Percentiles rank a stretch among this genome's conserved stretches.
Evolutionary conservation across 2,113 vertebrate genomes (phyloP).

Genomic region (Merops nubicus): DNA sequence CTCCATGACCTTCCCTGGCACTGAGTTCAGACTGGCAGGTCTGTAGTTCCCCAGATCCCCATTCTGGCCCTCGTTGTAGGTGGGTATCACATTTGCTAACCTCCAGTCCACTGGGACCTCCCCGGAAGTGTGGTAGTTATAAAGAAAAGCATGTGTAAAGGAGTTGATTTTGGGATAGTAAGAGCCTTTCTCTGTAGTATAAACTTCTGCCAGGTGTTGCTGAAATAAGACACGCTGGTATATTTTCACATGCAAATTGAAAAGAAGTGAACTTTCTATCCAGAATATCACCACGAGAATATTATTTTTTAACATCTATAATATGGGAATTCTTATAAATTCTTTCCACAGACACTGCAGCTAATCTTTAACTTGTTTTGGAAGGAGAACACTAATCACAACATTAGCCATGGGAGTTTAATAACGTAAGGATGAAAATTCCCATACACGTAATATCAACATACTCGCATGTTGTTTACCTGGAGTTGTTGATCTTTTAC

Average conservation of each 20-base stretch:
- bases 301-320: background rate
- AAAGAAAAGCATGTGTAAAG: background rate
- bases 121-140: background rate
- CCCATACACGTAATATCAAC: background rate
- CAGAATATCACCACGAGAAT: background rate
- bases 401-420: background rate
- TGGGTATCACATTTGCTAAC: too few species aligned
- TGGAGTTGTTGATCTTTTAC: background rate
- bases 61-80: too few species aligned
- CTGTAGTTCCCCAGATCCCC: too few species aligned
- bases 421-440: conserved; percentile 29
- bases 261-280: background rate
- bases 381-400: background rate
- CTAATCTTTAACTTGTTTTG: background rate
- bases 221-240: background rate
- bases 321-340: background rate
- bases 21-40: too few species aligned
- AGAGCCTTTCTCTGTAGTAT: background rate
- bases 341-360: background rate
- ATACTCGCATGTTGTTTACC: conserved; percentile 19
- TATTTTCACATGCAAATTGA: background rate
- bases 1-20: too few species aligned
- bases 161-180: background rate
- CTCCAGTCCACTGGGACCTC: too few species aligned
- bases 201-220: background rate